Evolutionary conservation across 1,140 invertebrate genomes (phyloP), one percentile per base, ranked within the genome.

Genomic region (Atopsyche davidsoni): DNA sequence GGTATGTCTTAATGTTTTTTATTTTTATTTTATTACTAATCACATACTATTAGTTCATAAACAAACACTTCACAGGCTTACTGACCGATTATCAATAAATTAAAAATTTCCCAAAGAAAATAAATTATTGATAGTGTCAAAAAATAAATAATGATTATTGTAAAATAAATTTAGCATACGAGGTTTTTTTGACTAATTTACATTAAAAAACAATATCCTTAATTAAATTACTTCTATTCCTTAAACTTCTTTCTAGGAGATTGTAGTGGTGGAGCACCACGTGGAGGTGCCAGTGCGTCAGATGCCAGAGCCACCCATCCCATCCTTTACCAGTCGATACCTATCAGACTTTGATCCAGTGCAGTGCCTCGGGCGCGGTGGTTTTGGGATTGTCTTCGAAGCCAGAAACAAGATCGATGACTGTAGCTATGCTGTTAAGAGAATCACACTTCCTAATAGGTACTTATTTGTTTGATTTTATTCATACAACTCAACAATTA

Each of bases 361-460:
- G 24, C 73, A 82, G 49, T 86, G 88, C 58, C 72, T 98, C 1
- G 94, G 94, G 0, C 83, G 82, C 62, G 95, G 96, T n/a, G 96
- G 94, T 0, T 98, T 96, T 73, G 96, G 96, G 0, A 84, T 97
- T 16, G 96, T 99, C 0, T 98, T 97, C 72, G 88, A 97, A 68
- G 92, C 89, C 0, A 86, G 80, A 64, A 96, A 98, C 66, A 94
- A 91, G 70, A 83, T 97, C 44, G 96, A 99, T 67, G 89, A 96
- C 62, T 87, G 89, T 60, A 78, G 85, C 55, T 98, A 98, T 75
- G 96, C 96, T 16, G 83, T 99, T 0, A 98, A 99, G 73, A 80
- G 94, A 60, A 97, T 98, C 38, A 80, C 82, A 4, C 70, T 97
- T 47, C 88, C 91, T 9, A 86, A 87, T 59, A 86, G 80, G 87